phyloP scores from a whole-genome alignment of 2,888 invertebrate species.

The Drosophila neonasuta region DNA sequence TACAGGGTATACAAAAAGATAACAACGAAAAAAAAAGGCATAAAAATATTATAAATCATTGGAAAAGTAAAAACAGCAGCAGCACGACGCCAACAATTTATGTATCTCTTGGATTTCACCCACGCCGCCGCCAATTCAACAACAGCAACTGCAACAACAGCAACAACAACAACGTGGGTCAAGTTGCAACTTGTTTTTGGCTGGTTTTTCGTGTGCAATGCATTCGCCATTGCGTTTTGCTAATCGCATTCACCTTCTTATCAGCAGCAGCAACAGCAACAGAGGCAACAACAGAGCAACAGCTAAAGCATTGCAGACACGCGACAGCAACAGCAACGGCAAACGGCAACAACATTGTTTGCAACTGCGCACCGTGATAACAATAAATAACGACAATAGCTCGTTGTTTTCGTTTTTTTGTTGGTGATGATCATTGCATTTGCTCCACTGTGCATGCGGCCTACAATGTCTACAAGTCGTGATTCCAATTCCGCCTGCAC shows the following conservation, averaged over 20 bases:
- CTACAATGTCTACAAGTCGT: slow-evolving; percentile 58
- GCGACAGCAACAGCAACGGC: slow-evolving; percentile 41
- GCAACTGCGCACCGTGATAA: slow-evolving; percentile 46
- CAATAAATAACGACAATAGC: slow-evolving; percentile 40
- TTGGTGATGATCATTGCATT: slow-evolving; percentile 18
- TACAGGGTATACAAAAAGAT: slow-evolving; percentile 47
- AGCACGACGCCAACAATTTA: slow-evolving; percentile 63
- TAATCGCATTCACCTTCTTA: slow-evolving; percentile 58
- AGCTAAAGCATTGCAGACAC: slow-evolving; percentile 35
- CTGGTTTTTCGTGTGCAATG: slow-evolving; percentile 37
- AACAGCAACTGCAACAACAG: slow-evolving; percentile 22
- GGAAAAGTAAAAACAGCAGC: slow-evolving; percentile 72
- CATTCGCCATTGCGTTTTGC: slow-evolving; percentile 39
- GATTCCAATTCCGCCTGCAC: slow-evolving; percentile 67
- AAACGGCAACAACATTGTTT: slow-evolving; percentile 36
- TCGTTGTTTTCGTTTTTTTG: slow-evolving; percentile 5
- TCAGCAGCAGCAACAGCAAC: slow-evolving; percentile 32
- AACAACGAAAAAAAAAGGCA: slow-evolving; percentile 39
- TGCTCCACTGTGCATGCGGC: slow-evolving; percentile 48
- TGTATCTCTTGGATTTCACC: slow-evolving; percentile 73
- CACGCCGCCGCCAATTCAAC: slow-evolving; percentile 58
- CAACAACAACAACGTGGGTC: slow-evolving; percentile 41
- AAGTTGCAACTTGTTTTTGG: slow-evolving; percentile 62
- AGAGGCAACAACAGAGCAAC: slow-evolving; percentile 10
- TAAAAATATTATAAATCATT: slow-evolving; percentile 60